Percentiles rank a stretch among this genome's conserved stretches.
phyloP scores from a whole-genome alignment of 2,888 invertebrate genomes.

The Odontomyia ornata region DNA sequence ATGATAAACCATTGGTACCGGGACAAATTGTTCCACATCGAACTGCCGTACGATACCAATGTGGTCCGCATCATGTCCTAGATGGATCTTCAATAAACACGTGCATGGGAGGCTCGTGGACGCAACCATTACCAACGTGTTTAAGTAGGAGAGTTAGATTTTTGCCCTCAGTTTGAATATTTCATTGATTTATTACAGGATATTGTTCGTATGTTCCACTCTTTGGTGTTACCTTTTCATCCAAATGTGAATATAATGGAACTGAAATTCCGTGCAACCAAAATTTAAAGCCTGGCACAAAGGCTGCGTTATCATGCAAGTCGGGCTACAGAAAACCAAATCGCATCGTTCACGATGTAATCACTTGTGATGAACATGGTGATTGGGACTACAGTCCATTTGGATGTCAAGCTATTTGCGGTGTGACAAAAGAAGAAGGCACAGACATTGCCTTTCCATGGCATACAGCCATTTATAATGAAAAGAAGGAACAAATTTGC shows the following conservation, averaged over 20 bases:
- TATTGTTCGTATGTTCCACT: constrained; percentile 32
- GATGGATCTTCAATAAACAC: constrained; percentile 38
- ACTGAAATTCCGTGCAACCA: constrained; percentile 31
- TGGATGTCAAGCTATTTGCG: constrained; percentile 47
- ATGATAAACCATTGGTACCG: background rate
- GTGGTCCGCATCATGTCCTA: constrained; percentile 33
- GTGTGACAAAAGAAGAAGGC: constrained; percentile 24
- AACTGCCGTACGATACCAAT: constrained; percentile 31
- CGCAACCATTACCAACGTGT: constrained; percentile 40
- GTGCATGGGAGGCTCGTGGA: constrained; percentile 45
- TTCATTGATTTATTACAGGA: constrained; percentile 7
- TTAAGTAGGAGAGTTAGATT: constrained; percentile 26
- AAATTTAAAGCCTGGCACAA: constrained; percentile 38
- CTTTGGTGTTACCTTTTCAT: constrained; percentile 17
- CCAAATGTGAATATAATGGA: constrained; percentile 38
- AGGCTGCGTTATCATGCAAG: constrained; percentile 43
- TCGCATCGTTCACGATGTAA: constrained; percentile 12
- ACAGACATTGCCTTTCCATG: constrained; percentile 39
- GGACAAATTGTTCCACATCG: constrained; percentile 19
- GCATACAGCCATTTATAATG: constrained; percentile 46
- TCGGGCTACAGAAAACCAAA: constrained; percentile 45
- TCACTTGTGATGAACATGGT: constrained; percentile 45
- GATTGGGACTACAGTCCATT: constrained; percentile 46
- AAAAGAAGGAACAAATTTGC: constrained; percentile 32
- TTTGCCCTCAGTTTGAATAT: background rate